A percentile compares a stretch with the other conserved stretches of the same genome.
Conservation (phyloP, 2,113 vertebrate genomes). For the Syngnathus scovelli region DNA sequence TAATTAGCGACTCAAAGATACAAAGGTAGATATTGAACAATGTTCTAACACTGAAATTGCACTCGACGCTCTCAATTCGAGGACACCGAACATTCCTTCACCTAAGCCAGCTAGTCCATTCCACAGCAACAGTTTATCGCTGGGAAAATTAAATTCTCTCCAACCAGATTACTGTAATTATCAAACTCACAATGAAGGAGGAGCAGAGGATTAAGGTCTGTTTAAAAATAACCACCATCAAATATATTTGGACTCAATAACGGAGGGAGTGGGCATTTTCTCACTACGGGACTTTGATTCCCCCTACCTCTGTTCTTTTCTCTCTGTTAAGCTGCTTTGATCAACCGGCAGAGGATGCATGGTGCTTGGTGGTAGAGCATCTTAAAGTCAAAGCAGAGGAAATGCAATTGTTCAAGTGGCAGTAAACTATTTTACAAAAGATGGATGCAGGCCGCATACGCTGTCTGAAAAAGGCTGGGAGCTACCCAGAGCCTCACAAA, state of each 20-base stretch:
- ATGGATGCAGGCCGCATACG: slow-evolving; percentile 17
- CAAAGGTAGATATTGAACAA: slow-evolving; percentile 1
- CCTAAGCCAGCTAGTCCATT: slow-evolving; percentile 28
- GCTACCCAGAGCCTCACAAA: slow-evolving; percentile 32
- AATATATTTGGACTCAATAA: slow-evolving; percentile 56
- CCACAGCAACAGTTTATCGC: slow-evolving; percentile 28
- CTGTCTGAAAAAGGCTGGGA: slow-evolving; percentile 22
- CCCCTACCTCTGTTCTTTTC: slow-evolving; percentile 21
- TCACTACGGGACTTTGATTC: slow-evolving; percentile 26
- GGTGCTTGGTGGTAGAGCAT: slow-evolving; percentile 38
- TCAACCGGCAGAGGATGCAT: slow-evolving; percentile 32
- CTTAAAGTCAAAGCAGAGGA: slow-evolving; percentile 47
- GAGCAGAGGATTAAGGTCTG: slow-evolving; percentile 56
- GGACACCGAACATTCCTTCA: slow-evolving; percentile 10
- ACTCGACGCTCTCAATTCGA: background rate
- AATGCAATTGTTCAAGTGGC: slow-evolving; percentile 51
- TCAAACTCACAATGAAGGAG: slow-evolving; percentile 51
- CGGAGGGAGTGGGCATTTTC: slow-evolving; percentile 43
- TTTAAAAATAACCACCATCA: slow-evolving; percentile 62
- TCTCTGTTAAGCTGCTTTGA: slow-evolving; percentile 54
- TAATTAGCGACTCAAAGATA: slow-evolving; percentile 25
- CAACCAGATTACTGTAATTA: slow-evolving; percentile 64
- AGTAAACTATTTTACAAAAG: slow-evolving; percentile 45
- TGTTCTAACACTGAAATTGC: background rate
- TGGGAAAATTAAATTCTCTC: slow-evolving; percentile 53